Conservation (phyloP, 2,888 invertebrate species). For the Hesperia comma region DNA sequence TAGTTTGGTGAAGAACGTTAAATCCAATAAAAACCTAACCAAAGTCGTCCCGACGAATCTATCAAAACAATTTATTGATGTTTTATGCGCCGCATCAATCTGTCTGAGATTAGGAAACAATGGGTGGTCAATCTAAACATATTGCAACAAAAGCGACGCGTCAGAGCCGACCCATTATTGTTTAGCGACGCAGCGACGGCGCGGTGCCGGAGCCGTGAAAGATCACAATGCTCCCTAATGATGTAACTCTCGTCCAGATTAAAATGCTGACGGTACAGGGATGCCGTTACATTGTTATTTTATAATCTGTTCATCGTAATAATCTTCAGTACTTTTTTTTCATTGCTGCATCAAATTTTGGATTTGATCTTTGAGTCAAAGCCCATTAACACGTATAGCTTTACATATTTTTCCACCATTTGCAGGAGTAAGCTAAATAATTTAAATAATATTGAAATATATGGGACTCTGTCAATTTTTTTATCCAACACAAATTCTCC, state of each 20-base stretch:
- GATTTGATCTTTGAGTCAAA: too few species aligned
- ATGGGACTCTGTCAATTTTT: too few species aligned
- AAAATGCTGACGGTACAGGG: slow-evolving; percentile 2
- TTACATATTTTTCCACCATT: too few species aligned
- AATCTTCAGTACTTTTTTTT: too few species aligned
- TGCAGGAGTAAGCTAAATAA: too few species aligned
- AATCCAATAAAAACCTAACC: not conserved
- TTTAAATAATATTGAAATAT: too few species aligned
- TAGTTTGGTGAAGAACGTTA: not conserved
- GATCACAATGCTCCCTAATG: slow-evolving; percentile 23
- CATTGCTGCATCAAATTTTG: too few species aligned
- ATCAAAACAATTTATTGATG: not conserved
- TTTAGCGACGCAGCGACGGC: slow-evolving; percentile 22
- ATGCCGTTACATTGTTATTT: not conserved
- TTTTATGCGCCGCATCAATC: slow-evolving; percentile 15
- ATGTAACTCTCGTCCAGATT: slow-evolving; percentile 7
- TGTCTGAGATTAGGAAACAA: slow-evolving; percentile 26
- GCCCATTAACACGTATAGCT: too few species aligned
- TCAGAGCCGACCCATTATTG: slow-evolving; percentile 18
- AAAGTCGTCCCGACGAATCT: not conserved
- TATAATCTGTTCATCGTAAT: not conserved
- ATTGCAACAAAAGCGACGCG: slow-evolving; percentile 18
- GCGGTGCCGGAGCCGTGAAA: slow-evolving; percentile 21
- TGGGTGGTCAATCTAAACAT: slow-evolving; percentile 20
- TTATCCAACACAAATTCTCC: too few species aligned